Base-by-base conservation (phyloP, 1,140 invertebrate genomes). In the Drosophila takahashii region DNA sequence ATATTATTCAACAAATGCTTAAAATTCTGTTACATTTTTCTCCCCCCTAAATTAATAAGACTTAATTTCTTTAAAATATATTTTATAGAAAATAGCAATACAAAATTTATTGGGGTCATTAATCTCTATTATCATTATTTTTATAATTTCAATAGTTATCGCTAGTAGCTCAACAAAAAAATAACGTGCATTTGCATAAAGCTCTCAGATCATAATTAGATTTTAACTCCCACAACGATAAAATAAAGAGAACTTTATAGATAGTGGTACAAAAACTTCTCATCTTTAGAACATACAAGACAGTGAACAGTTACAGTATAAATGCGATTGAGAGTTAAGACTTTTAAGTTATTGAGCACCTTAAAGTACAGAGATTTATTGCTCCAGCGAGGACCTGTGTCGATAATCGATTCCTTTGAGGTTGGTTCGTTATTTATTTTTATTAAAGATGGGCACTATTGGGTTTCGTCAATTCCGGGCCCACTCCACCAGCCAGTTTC, bases 401-500 rank as follows among this genome's bases (percentile, higher is more conserved):
- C 53, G 37, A 66, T 48, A 26, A 45, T 66, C 13, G 61, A 37
- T 60, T 47, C 16, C 11, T 56, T 41, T 76, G 50, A 59, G 45
- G 56, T 76, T 50, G 13, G 18, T 22, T 52, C 36, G 61, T 45
- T n/a, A n/a, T n/a, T 34, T 56, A 16, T 32, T 42, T 9, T 16
- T 4, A 26, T 74, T 90, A 92, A 44, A 92, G 77, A 48, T 92
- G 91, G 70, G 91, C 75, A 77, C 73, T 91, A 45, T 56, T 77
- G 26, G 93, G 93, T 61, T 93, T 61, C 8, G 87, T 79, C 3
- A 95, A 93, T 52, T 93, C 91, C 11, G 92, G 92, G 2, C 95
- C 95, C 5, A 96, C 93, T 13, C 97, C 97, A 7, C 95, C 96
- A 15, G 97, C 97, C 26, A 96, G 74, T 72, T 96, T 94, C 85